Percentiles rank a stretch among this genome's conserved stretches.
phyloP scores from a whole-genome alignment of 2,797 vertebrate species.

The Pelobates cultripes region DNA sequence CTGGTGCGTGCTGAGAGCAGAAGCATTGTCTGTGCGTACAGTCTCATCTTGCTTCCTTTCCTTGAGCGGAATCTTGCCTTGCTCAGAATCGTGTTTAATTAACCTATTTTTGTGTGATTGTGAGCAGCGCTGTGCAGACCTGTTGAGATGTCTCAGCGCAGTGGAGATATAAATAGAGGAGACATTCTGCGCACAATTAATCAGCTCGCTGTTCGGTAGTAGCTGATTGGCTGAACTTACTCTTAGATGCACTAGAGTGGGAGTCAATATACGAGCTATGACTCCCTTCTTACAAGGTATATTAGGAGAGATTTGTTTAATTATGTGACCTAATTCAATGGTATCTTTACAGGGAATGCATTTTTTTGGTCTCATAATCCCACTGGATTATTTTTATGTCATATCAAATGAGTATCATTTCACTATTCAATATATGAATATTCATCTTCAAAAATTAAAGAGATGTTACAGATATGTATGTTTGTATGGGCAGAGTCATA shows the following conservation, averaged over 20 bases:
- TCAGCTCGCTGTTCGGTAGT: constrained; percentile 23
- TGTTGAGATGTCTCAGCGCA: constrained; percentile 50
- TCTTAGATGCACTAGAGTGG: constrained; percentile 21
- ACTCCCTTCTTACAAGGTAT: constrained; percentile 19
- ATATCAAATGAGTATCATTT: too few species aligned
- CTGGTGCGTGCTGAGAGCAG: neutral
- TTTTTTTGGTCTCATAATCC: too few species aligned
- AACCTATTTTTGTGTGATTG: constrained; percentile 52
- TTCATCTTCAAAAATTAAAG: too few species aligned
- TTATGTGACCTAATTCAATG: too few species aligned
- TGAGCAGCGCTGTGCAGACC: constrained; percentile 29
- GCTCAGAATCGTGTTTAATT: constrained; percentile 50
- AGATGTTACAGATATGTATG: too few species aligned
- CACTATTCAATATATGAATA: too few species aligned
- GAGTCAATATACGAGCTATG: constrained; percentile 15
- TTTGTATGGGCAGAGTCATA: too few species aligned
- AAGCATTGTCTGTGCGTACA: neutral
- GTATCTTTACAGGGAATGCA: too few species aligned
- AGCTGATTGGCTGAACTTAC: constrained; percentile 32
- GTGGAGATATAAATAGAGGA: constrained; percentile 48
- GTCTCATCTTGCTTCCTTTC: neutral
- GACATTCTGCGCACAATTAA: constrained; percentile 49
- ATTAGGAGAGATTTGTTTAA: neutral
- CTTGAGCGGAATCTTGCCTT: constrained; percentile 16
- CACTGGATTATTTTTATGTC: too few species aligned